Conservation (phyloP, 2,888 invertebrate species). For the Homarus gammarus region DNA sequence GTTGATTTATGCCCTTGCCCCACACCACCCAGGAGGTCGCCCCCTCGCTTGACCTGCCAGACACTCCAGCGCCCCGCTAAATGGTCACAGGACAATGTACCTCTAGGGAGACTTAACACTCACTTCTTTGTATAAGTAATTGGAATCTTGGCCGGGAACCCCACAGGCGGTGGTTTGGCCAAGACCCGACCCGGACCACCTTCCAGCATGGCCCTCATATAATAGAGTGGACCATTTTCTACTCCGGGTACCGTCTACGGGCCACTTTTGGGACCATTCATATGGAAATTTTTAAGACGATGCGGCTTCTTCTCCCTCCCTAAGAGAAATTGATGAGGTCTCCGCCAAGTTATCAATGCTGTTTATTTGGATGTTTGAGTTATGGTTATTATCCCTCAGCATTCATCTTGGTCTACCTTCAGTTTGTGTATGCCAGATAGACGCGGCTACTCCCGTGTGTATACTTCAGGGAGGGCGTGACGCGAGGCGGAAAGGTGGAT, state of each 20-base stretch:
- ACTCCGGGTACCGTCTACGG: conserved; percentile 16
- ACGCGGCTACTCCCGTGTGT: not conserved
- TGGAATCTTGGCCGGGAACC: not conserved
- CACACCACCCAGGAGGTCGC: no score
- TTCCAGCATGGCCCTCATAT: conserved; percentile 1
- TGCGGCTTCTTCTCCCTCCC: conserved; percentile 14
- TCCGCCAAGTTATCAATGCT: conserved; percentile 37
- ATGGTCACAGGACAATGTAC: no score
- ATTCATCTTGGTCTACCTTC: conserved; percentile 12
- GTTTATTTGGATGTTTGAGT: conserved; percentile 38
- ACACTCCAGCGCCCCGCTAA: no score
- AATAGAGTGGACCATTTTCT: conserved; percentile 42
- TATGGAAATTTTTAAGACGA: conserved; percentile 47
- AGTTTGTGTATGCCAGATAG: conserved; percentile 20
- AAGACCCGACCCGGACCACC: not conserved
- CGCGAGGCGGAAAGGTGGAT: no score
- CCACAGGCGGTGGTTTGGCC: no score
- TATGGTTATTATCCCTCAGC: conserved; percentile 24
- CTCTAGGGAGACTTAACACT: no score
- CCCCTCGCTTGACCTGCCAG: no score
- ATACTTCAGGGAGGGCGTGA: no score
- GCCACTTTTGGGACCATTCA: conserved; percentile 43
- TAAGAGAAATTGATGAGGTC: conserved; percentile 41
- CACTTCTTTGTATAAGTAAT: not conserved
- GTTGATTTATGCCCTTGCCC: no score